Base-by-base conservation (phyloP, 2,113 vertebrate genomes). In the Lethenteron camtschaticum region DNA sequence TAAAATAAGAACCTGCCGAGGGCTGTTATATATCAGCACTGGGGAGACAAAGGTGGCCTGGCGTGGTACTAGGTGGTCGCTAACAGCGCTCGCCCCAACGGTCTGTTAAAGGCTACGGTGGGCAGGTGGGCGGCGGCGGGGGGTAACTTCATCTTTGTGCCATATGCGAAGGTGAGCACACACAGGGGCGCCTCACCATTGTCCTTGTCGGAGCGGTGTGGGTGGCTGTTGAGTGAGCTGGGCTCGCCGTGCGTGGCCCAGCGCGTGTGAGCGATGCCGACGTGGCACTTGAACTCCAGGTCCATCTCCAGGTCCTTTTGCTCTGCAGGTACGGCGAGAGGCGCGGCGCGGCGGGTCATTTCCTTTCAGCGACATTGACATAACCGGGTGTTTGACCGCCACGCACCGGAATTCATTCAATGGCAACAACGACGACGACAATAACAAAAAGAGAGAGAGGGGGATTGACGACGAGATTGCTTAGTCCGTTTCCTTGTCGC, bases 171-270 rank as follows among this genome's bases (percentile, higher is more conserved):
- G 41, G 63, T 11, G 9, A 16, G n/a, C n/a, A 68, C 63, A 11
- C 12, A n/a, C 2, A 41, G 41, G 41, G 41, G 69, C 57, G 72
- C 74, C 80, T 73, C 73, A 96, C 94, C 90, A 0, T 99, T 99
- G 79, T 77, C 85, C 76, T 87, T 96, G 77, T 96, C 92, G 0
- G 94, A 96, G 76, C 90, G 85, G 1, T 96, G 94, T 0, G 94
- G 92, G 72, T 99, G 94, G 79, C 89, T 95, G 79, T 99, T 99
- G 58, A 95, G 77, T 0, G 90, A 86, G 71, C 57, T 99, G 71
- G 94, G 94, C 56, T 76, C 92, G 0, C 94, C 94, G 0, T 96
- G 94, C 2, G 90, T 96, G 69, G 92, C 94, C 92, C 92, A 99
- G 74, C 92, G 90, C 9, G 94, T 96, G 76, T 96, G 94, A 63